These are phyloP conservation scores for Cheilosia vernalis DNA, from an alignment of 2,888 invertebrate genomes.

Conservation along the genomic window DNA sequence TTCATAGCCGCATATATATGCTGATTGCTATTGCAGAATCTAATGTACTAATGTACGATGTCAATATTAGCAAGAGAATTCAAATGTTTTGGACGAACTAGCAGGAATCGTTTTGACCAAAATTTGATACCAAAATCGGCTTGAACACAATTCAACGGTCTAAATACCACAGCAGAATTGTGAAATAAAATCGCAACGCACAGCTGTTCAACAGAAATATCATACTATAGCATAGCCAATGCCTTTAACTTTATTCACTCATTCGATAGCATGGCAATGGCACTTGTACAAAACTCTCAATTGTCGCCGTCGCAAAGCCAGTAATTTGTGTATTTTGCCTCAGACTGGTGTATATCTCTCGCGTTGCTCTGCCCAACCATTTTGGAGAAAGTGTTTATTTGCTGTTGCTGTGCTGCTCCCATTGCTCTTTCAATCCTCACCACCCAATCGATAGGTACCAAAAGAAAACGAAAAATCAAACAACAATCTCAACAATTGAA, in stretches of 20 bases:
- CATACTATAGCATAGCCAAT: constrained; percentile 9
- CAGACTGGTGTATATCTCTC: constrained; percentile 46
- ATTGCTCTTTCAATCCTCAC: constrained; percentile 11
- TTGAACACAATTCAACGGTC: neutral
- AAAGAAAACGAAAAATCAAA: constrained; percentile 10
- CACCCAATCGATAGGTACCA: neutral
- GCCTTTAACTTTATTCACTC: constrained; percentile 47
- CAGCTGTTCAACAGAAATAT: neutral
- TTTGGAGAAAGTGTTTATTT: constrained; percentile 61
- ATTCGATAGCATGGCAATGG: constrained; percentile 20
- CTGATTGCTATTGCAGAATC: no score
- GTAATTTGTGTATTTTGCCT: constrained; percentile 56
- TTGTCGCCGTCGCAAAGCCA: constrained; percentile 52
- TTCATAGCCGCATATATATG: no score
- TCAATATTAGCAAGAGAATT: no score
- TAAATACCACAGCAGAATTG: constrained; percentile 40
- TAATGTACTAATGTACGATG: no score
- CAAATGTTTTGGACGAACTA: no score
- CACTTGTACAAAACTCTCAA: constrained; percentile 68
- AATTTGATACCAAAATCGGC: neutral
- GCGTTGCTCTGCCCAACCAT: neutral
- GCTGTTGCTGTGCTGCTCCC: constrained; percentile 11
- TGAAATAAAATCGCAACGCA: constrained; percentile 40
- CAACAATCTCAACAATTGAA: constrained; percentile 12
- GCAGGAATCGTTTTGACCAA: neutral